These are phyloP conservation scores for Etheostoma cragini DNA, from an alignment of 2,113 vertebrate species.

Conservation along the genomic window DNA sequence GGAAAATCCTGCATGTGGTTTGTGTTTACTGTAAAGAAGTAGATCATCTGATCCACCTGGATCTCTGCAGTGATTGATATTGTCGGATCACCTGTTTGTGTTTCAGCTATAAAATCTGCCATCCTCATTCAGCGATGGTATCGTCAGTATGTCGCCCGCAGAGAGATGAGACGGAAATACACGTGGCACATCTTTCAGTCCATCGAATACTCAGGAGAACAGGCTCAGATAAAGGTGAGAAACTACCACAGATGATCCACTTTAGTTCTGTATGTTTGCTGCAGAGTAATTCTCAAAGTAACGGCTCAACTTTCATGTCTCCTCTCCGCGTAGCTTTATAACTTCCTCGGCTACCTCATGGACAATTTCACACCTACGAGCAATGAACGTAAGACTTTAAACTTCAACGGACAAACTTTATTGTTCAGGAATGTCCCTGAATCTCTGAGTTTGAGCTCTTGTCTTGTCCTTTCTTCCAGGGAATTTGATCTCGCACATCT, in stretches of 20 bases:
- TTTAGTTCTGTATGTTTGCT: neutral
- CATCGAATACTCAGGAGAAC: constrained; percentile 93
- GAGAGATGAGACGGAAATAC: constrained; percentile 92
- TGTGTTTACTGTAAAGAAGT: neutral
- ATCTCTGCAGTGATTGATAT: neutral
- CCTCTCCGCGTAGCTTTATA: constrained; percentile 86
- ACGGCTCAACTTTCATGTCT: constrained; percentile 1
- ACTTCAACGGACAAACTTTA: neutral
- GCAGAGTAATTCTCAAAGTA: neutral
- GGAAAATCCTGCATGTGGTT: neutral
- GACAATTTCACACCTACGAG: constrained; percentile 90
- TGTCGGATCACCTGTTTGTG: neutral
- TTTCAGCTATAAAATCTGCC: constrained; percentile 89
- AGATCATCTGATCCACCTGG: neutral
- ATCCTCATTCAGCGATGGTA: constrained; percentile 94
- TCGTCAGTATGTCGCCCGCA: constrained; percentile 87
- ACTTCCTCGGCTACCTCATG: constrained; percentile 95
- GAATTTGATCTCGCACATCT: constrained; percentile 91
- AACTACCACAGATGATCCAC: neutral
- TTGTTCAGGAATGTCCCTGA: too few relatives aligned
- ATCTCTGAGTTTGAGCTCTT: neutral
- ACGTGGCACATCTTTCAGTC: constrained; percentile 98
- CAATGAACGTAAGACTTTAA: constrained; percentile 88
- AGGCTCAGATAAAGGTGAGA: constrained; percentile 93
- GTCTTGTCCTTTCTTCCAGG: constrained; percentile 73